phyloP scores from a whole-genome alignment of 2,888 invertebrate genomes.

The Hemaris fuciformis region DNA sequence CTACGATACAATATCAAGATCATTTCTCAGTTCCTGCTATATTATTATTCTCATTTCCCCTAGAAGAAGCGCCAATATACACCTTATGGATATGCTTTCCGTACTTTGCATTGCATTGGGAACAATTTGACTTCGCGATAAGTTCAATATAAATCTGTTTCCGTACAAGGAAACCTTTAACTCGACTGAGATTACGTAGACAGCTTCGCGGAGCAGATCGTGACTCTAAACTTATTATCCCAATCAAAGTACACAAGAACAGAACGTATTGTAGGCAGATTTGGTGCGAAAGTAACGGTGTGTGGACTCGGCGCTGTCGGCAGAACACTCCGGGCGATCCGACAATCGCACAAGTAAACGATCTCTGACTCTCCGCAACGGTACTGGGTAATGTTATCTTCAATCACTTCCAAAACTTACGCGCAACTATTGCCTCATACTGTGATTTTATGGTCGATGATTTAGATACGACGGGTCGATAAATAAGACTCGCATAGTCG shows the following conservation, averaged over 20 bases:
- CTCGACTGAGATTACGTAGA: conserved; percentile 67
- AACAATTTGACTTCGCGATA: conserved; percentile 25
- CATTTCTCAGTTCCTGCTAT: neutral
- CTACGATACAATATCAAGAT: neutral
- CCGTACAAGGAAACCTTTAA: conserved; percentile 71
- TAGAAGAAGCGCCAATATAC: neutral
- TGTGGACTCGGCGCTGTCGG: conserved; percentile 39
- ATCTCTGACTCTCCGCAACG: conserved; percentile 62
- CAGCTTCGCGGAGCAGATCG: conserved; percentile 67
- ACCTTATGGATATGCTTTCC: neutral
- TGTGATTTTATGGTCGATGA: conserved; percentile 5
- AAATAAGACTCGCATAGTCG: neutral
- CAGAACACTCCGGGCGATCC: conserved; percentile 45
- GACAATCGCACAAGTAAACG: conserved; percentile 58
- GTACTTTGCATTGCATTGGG: too few species aligned
- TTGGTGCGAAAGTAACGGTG: conserved; percentile 74
- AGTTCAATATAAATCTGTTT: conserved; percentile 29
- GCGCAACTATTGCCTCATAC: conserved; percentile 25
- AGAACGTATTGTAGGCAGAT: conserved; percentile 75
- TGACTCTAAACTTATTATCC: conserved; percentile 62
- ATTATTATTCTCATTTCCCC: neutral
- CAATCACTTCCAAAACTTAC: conserved; percentile 46
- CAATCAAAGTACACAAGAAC: conserved; percentile 62
- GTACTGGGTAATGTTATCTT: conserved; percentile 67
- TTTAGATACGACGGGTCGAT: conserved; percentile 6